phyloP scores from a whole-genome alignment of 2,113 vertebrate genomes.

The Corydoras sp. region DNA sequence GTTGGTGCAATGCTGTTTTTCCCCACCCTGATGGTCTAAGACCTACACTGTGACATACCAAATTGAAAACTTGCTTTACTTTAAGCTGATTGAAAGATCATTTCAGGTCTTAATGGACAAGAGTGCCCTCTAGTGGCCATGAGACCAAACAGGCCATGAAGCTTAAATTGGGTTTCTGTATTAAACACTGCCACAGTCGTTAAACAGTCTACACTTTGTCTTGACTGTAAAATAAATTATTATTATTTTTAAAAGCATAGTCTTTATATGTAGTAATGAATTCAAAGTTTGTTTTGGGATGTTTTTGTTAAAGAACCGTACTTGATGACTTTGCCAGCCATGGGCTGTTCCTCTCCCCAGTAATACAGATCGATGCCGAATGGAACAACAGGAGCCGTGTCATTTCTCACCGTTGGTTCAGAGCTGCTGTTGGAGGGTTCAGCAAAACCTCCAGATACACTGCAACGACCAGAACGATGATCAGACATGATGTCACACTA shows the following conservation, averaged over 20 bases:
- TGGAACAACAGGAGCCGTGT: slow-evolving; percentile 74
- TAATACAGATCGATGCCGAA: slow-evolving; percentile 87
- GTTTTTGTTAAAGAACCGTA: slow-evolving; percentile 44
- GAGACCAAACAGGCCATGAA: background rate
- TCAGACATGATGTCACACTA: background rate
- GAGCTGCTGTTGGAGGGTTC: slow-evolving; percentile 9
- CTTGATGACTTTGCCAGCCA: slow-evolving; percentile 79
- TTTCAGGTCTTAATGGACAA: slow-evolving; percentile 34
- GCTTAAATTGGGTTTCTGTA: background rate
- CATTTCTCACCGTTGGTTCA: slow-evolving; percentile 54
- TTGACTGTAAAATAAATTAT: too few species aligned
- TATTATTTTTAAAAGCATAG: too few species aligned
- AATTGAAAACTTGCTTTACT: too few species aligned
- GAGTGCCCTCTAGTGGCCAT: slow-evolving; percentile 46
- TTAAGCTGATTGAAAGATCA: background rate
- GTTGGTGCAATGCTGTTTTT: too few species aligned
- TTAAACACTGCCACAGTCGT: too few species aligned
- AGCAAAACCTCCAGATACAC: slow-evolving; percentile 23
- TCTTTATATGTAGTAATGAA: background rate
- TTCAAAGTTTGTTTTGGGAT: too few species aligned
- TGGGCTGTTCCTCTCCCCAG: slow-evolving; percentile 83
- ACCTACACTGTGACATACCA: too few species aligned
- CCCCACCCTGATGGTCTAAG: too few species aligned
- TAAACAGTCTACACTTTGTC: too few species aligned
- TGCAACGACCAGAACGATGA: slow-evolving; percentile 1